Percentiles rank a stretch among this genome's conserved stretches.
phyloP scores from a whole-genome alignment of 2,888 invertebrate genomes.

The Acrobasis suavella region DNA sequence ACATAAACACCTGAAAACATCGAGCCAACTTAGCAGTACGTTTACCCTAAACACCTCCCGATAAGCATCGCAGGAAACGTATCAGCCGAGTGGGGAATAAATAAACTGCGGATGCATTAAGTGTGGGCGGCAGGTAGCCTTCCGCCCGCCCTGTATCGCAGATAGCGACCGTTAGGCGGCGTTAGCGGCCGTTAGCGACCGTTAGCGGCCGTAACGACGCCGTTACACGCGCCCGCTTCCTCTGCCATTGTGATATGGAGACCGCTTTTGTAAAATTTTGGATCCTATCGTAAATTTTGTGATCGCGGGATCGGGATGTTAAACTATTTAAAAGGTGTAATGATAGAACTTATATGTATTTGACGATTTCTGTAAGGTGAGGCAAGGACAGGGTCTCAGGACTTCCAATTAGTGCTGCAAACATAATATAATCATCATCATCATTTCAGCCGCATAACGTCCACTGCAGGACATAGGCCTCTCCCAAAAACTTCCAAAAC shows the following conservation, averaged over 20 bases:
- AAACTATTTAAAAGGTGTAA: neutral
- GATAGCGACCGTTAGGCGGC: slow-evolving; percentile 62
- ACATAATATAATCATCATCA: no score
- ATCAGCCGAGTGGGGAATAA: slow-evolving; percentile 61
- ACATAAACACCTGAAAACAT: neutral
- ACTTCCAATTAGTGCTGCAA: no score
- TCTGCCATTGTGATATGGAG: slow-evolving; percentile 58
- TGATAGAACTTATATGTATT: no score
- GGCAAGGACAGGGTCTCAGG: no score
- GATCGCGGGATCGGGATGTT: neutral
- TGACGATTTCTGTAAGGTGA: no score
- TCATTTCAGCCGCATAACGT: no score
- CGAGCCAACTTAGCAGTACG: neutral
- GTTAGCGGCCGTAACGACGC: slow-evolving; percentile 74
- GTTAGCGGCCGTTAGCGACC: slow-evolving; percentile 51
- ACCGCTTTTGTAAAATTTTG: slow-evolving; percentile 37
- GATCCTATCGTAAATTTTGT: slow-evolving; percentile 32
- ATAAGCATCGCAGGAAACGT: slow-evolving; percentile 72
- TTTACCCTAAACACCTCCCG: slow-evolving; percentile 35
- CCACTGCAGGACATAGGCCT: no score
- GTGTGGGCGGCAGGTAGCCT: slow-evolving; percentile 69
- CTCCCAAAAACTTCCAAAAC: no score
- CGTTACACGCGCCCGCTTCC: slow-evolving; percentile 76
- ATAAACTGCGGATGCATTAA: slow-evolving; percentile 80
- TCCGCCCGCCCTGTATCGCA: slow-evolving; percentile 73